Base-by-base conservation (phyloP, 53 echinoderm and acorn worm species). In the Hippasteria phrygiana region DNA sequence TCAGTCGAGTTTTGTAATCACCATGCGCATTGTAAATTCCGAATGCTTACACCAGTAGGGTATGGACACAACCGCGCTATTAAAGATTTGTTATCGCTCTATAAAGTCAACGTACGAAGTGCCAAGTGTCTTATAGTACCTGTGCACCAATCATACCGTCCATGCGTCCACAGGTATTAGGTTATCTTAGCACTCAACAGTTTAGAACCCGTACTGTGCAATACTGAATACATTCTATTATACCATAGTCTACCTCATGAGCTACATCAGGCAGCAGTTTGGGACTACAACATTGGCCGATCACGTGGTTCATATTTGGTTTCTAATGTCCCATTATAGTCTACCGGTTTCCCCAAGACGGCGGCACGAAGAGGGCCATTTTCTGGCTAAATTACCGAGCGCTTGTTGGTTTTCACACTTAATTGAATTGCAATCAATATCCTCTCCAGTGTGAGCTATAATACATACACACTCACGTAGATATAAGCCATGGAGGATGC, bases 371-470 rank as follows among this genome's bases (percentile, higher is more conserved):
- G 50, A 7, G 71, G 38, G 26, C 85, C 35, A 53, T 47, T 85
- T 85, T 85, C 85, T 85, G 85, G 70, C 64, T 46, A 85, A 70
- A 85, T 70, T 20, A 46, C 51, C 43, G 50, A 24, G 85, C 35
- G 55, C 85, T 71, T 70, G 85, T 85, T 42, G 71, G 46, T 22
- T 85, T 85, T 85, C 71, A 37, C 85, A 70, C 85, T 53, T 71
- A 85, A 85, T 85, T 85, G 34, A 85, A 71, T 71, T 71, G 71
- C 70, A 85, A 85, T 85, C 85, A 85, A 85, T 85, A 64, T 50
- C 20, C 36, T 46, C 75, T 28, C 1, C 0, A 37, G 75, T 12
- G 2, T 20, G 13, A 31, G 69, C 34, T 67, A 67, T 35, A 8
- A 17, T 51, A 51, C 20, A 20, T 8, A 3, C 20, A 26, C 59